Percentiles rank a stretch among this genome's conserved stretches.
These are phyloP conservation scores for Phocides pigmalion DNA, from an alignment of 1,140 invertebrate genomes.

Conservation along the genomic window DNA sequence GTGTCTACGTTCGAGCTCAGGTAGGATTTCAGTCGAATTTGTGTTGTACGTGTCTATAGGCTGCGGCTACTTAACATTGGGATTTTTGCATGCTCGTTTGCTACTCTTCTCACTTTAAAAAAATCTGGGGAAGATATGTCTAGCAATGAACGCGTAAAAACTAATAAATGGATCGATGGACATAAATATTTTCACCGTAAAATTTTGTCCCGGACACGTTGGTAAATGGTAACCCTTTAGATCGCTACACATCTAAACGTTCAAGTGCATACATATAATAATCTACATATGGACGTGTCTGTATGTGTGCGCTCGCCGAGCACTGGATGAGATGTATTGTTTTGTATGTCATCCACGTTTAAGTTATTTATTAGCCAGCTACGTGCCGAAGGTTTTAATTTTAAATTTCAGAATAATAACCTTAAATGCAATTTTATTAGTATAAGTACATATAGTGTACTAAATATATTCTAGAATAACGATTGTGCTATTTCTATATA, in stretches of 20 bases:
- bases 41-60: too few species aligned
- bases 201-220: neutral
- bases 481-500: neutral
- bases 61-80: too few species aligned
- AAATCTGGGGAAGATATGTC: too few species aligned
- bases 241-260: constrained; percentile 31
- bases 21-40: too few species aligned
- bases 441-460: too few species aligned
- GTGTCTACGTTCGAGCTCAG: too few species aligned
- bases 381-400: constrained; percentile 31
- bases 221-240: constrained; percentile 8
- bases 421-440: constrained; percentile 18
- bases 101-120: too few species aligned
- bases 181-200: too few species aligned
- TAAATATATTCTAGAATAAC: too few species aligned
- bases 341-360: constrained; percentile 30
- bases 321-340: constrained; percentile 36
- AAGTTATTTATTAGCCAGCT: constrained; percentile 34
- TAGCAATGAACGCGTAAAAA: too few species aligned
- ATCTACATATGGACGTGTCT: constrained; percentile 43
- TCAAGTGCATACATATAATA: constrained; percentile 39
- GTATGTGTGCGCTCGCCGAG: constrained; percentile 22
- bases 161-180: too few species aligned
- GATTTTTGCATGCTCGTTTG: too few species aligned
- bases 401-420: constrained; percentile 17